Conservation (phyloP, 1,140 invertebrate species). For the Monochamus saltuarius region DNA sequence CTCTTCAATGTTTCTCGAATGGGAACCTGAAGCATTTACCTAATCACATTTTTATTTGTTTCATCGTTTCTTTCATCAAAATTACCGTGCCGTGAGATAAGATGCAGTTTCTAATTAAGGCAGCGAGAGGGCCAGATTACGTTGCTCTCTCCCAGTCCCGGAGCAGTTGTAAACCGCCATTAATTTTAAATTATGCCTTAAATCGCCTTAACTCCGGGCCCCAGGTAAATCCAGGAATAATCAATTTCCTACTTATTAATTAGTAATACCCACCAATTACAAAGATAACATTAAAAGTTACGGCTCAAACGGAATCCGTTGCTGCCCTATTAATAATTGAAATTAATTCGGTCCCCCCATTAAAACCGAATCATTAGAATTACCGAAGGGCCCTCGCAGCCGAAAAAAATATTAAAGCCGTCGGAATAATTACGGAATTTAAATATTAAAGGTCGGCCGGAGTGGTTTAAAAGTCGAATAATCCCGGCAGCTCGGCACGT, state of each 20-base stretch:
- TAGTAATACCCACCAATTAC: not conserved
- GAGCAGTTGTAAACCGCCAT: too few species aligned
- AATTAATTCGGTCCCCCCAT: not conserved
- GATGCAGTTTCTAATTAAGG: too few species aligned
- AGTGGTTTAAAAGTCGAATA: not conserved
- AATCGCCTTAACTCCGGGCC: not conserved
- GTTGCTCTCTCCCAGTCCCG: too few species aligned
- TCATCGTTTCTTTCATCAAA: too few species aligned
- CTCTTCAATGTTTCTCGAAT: too few species aligned
- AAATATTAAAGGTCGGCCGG: not conserved
- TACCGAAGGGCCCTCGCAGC: not conserved
- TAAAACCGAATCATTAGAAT: slow-evolving; percentile 7
- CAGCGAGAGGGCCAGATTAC: too few species aligned
- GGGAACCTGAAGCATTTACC: too few species aligned
- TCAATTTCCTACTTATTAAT: not conserved
- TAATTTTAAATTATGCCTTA: not conserved
- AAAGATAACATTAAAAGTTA: not conserved
- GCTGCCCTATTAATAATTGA: too few species aligned
- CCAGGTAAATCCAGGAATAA: not conserved
- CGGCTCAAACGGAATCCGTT: not conserved
- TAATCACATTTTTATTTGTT: too few species aligned
- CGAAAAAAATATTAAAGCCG: not conserved
- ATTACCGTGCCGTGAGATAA: too few species aligned
- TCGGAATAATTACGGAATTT: slow-evolving; percentile 1
- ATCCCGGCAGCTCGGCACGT: too few species aligned